Evolutionary conservation across 2,888 invertebrate genomes (phyloP), one percentile per base, ranked within the genome.

Genomic region (Trachelus troglodyta): DNA sequence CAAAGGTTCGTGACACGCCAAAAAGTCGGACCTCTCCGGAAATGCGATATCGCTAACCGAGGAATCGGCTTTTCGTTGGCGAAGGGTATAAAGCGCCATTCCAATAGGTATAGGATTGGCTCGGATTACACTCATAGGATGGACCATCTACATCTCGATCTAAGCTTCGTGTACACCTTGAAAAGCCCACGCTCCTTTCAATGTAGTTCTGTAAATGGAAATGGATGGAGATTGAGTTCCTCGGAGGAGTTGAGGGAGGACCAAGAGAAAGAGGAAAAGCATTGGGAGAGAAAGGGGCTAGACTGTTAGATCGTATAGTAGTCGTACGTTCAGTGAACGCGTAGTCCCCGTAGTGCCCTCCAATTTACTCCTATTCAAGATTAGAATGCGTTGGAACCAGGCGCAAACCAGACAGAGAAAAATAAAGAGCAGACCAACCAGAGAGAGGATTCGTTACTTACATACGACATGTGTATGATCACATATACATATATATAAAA

Each of bases 201-300:
- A 78, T 82, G 81, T 80, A 78, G 76, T 78, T 81, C 81, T 81
- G 82, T 84, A 84, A 84, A 84, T 84, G 84, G 84, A 84, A 84
- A 84, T 82, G 80, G 84, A 84, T 83, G 83, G 82, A 84, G 83
- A 84, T 84, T 83, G 84, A 84, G 83, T 83, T 83, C 81, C 80
- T 81, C 77, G 78, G 81, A 81, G 79, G 76, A 76, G 35, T 75
- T 34, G 40, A 73, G 34, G 31, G 77, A 73, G 77, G 69, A 73
- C 74, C 34, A 31, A 69, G 34, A 75, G 71, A 12, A 75, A 33
- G 69, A 69, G 31, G n/a, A 37, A 34, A 34, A 33, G 74, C 34
- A 30, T 11, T 33, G 23, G 23, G 74, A 69, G 77, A 77, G 78
- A 79, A 83, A 82, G 80, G 81, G 81, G 83, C 82, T 81, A 80